Evolutionary conservation across 2,113 vertebrate species (phyloP).

Genomic region (Pantherophis guttatus): DNA sequence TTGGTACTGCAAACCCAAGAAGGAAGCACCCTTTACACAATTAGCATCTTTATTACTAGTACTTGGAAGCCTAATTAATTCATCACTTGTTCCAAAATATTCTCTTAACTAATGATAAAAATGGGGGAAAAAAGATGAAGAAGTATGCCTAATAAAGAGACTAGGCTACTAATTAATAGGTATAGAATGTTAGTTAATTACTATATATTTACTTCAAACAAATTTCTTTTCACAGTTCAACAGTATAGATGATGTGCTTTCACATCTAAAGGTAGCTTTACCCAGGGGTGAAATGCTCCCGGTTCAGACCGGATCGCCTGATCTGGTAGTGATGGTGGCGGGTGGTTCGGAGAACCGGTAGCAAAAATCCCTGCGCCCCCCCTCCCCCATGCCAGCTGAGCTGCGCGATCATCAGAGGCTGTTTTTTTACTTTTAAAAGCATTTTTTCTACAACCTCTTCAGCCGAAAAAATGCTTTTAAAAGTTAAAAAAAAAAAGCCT

Average conservation of each 20-base stretch:
- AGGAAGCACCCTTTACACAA: constrained; percentile 34
- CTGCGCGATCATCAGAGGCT: too few relatives aligned
- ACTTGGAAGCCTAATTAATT: constrained; percentile 40
- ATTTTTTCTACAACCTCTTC: too few relatives aligned
- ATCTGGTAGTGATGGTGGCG: too few relatives aligned
- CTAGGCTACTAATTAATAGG: constrained; percentile 66
- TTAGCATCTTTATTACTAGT: constrained; percentile 45
- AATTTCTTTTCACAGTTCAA: constrained; percentile 9
- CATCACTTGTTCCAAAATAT: constrained; percentile 34
- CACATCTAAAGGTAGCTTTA: neutral
- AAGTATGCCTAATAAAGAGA: constrained; percentile 42
- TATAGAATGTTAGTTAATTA: constrained; percentile 49
- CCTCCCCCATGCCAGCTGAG: too few relatives aligned
- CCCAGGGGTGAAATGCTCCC: neutral
- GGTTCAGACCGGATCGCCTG: too few relatives aligned
- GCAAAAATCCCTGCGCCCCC: too few relatives aligned
- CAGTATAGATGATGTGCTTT: neutral
- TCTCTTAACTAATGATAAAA: constrained; percentile 58
- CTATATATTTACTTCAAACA: constrained; percentile 28
- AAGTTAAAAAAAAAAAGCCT: too few relatives aligned
- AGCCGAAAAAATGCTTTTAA: too few relatives aligned
- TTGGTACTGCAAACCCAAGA: constrained; percentile 14
- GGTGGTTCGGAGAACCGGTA: too few relatives aligned
- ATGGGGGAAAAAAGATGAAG: constrained; percentile 36
- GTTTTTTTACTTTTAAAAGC: too few relatives aligned